phyloP scores from a whole-genome alignment of 2,888 invertebrate species.

The Platycnemis pennipes region DNA sequence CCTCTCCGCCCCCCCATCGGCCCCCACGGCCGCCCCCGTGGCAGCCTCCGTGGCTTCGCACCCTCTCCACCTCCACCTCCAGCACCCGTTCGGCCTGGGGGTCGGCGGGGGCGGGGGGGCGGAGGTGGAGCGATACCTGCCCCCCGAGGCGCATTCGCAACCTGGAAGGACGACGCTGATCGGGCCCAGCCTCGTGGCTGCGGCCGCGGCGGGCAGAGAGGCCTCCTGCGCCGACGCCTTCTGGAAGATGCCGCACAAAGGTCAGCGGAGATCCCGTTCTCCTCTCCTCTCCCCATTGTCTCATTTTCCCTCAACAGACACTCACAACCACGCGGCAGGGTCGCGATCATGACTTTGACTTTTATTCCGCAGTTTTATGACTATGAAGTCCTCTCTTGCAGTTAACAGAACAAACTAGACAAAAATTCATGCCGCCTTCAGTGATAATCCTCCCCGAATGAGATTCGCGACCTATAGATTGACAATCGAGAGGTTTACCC shows the following conservation, averaged over 20 bases:
- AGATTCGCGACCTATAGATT: too few relatives aligned
- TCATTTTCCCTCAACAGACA: neutral
- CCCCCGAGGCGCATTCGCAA: constrained; percentile 80
- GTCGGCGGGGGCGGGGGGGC: constrained; percentile 65
- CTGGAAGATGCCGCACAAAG: constrained; percentile 95
- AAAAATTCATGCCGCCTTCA: too few relatives aligned
- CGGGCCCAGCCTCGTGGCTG: constrained; percentile 84
- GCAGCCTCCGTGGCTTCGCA: constrained; percentile 77
- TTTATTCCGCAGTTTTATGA: too few relatives aligned
- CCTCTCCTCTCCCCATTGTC: neutral
- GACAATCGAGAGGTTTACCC: too few relatives aligned
- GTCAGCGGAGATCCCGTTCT: constrained; percentile 79
- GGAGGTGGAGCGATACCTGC: constrained; percentile 78
- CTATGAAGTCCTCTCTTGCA: too few relatives aligned
- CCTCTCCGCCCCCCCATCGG: constrained; percentile 78
- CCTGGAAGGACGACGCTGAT: constrained; percentile 79
- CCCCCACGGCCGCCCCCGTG: constrained; percentile 78
- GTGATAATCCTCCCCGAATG: too few relatives aligned
- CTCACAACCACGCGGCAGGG: neutral
- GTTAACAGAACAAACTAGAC: too few relatives aligned
- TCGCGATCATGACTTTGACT: too few relatives aligned
- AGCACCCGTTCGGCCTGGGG: constrained; percentile 60
- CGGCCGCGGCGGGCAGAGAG: constrained; percentile 86
- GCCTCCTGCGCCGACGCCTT: constrained; percentile 86
- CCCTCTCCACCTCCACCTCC: constrained; percentile 77